These are phyloP conservation scores for Holocentrus rufus DNA, from an alignment of 2,797 vertebrate genomes.

Conservation along the genomic window DNA sequence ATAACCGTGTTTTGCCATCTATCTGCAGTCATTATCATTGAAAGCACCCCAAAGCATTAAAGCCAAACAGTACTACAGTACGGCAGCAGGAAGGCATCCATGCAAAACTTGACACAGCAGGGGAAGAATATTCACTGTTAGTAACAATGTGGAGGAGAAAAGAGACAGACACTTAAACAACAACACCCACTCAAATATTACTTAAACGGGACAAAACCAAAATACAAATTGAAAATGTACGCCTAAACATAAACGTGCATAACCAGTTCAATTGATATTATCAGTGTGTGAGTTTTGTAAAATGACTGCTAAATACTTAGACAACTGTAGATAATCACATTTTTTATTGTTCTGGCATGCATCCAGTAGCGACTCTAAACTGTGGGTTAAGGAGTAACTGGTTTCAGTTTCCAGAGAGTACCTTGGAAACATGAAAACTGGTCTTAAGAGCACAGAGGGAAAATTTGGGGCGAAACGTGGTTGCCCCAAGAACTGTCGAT, in stretches of 20 bases:
- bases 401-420: constrained; percentile 15
- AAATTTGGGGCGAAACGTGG: constrained; percentile 32
- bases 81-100: constrained; percentile 32
- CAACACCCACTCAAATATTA: neutral
- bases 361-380: constrained; percentile 10
- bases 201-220: neutral
- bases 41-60: constrained; percentile 63
- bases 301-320: constrained; percentile 14
- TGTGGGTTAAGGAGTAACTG: constrained; percentile 8
- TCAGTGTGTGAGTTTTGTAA: neutral
- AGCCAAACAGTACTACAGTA: constrained; percentile 55
- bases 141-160: neutral
- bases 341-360: constrained; percentile 8
- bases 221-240: constrained; percentile 15
- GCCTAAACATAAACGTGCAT: constrained; percentile 1
- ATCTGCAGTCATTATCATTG: constrained; percentile 66
- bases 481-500: constrained; percentile 27
- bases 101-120: constrained; percentile 7
- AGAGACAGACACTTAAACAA: neutral
- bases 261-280: neutral
- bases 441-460: neutral
- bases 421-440: neutral
- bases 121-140: constrained; percentile 9
- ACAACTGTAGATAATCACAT: constrained; percentile 4
- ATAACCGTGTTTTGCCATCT: constrained; percentile 66